Conservation (phyloP, 2,113 vertebrate genomes). For the Cavia aperea region DNA sequence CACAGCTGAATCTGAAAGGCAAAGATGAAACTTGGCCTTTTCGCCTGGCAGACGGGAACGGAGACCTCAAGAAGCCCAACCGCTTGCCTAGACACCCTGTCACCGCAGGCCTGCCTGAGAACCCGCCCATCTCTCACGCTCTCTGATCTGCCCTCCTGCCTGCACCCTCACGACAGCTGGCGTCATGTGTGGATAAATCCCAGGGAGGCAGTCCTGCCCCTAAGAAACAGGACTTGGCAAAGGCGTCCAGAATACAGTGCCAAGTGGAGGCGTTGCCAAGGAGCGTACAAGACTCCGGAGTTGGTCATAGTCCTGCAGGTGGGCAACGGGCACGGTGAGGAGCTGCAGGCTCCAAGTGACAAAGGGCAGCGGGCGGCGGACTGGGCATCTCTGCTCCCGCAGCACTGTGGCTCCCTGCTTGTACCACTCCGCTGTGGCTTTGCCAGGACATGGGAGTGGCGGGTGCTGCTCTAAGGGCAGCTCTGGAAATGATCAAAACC, state of each 20-base stretch:
- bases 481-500: neutral
- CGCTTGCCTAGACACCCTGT: neutral
- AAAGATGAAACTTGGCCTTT: neutral
- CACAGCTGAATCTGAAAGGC: neutral
- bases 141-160: rapidly evolving
- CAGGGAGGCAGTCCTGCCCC: neutral
- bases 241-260: neutral
- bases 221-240: neutral
- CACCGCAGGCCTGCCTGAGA: neutral
- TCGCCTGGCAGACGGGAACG: neutral
- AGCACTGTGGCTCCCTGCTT: rapidly evolving
- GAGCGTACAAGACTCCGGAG: rapidly evolving
- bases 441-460: rapidly evolving
- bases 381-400: neutral
- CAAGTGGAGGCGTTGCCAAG: neutral
- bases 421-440: rapidly evolving
- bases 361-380: neutral
- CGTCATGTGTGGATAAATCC: neutral
- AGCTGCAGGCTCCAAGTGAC: neutral
- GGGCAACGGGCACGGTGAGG: neutral
- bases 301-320: rapidly evolving
- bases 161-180: rapidly evolving
- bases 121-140: neutral
- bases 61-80: neutral
- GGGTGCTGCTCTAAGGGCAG: rapidly evolving